A percentile compares a stretch with the other conserved stretches of the same genome.
Evolutionary conservation across 2,797 vertebrate species (phyloP).

Genomic region (Acrossocheilus wenchowensis): DNA sequence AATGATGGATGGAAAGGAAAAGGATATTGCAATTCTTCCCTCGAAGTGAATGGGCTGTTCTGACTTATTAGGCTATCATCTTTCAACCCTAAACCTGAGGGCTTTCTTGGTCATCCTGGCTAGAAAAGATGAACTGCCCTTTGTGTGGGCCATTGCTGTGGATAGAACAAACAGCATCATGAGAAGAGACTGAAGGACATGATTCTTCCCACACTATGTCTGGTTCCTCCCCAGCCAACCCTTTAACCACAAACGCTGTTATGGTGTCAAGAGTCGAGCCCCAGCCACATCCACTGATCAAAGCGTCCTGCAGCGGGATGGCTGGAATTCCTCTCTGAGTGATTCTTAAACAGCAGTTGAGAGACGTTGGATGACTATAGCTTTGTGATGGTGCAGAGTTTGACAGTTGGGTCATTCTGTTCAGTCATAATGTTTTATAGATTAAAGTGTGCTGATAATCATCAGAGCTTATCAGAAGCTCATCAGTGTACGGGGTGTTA

Average conservation of each 20-base stretch:
- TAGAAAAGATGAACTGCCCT: background rate
- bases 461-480: background rate
- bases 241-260: constrained; percentile 7
- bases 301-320: background rate
- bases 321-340: constrained; percentile 20
- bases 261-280: constrained; percentile 18
- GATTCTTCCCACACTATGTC: constrained; percentile 1
- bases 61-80: constrained; percentile 16
- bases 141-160: background rate
- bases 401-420: background rate
- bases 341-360: constrained; percentile 15
- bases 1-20: background rate
- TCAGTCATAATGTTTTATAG: background rate
- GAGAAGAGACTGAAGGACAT: background rate
- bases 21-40: background rate
- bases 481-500: background rate
- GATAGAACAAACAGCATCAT: background rate
- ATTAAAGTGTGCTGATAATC: background rate
- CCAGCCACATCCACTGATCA: constrained; percentile 21
- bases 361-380: constrained; percentile 14
- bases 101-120: background rate
- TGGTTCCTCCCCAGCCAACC: background rate
- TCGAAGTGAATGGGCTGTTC: background rate
- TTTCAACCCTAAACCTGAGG: constrained; percentile 14
- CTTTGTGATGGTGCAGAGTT: constrained; percentile 20